phyloP scores from a whole-genome alignment of 2,797 vertebrate species.

The Mus caroli region DNA sequence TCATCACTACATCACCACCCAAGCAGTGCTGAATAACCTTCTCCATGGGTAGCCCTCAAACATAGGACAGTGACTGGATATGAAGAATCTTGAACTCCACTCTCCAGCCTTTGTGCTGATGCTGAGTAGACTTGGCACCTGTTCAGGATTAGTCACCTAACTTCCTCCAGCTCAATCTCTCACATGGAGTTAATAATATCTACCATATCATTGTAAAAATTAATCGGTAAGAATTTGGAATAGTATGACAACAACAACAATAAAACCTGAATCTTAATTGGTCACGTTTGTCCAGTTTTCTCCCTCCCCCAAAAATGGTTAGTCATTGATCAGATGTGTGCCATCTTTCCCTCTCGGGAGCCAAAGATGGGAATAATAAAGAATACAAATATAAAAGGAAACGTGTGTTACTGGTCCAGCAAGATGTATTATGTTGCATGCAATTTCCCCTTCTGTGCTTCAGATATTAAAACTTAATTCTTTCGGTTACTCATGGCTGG shows the following conservation, averaged over 20 bases:
- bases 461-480: slow-evolving; percentile 77
- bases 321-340: slow-evolving; percentile 29
- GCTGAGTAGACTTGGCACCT: fast-evolving
- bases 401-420: slow-evolving; percentile 55
- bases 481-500: slow-evolving; percentile 77
- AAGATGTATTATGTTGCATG: slow-evolving; percentile 60
- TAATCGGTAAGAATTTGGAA: slow-evolving; percentile 26
- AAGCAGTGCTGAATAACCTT: neutral
- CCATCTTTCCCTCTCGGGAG: neutral
- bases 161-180: neutral
- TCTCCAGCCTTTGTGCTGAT: neutral
- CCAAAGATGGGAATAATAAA: slow-evolving; percentile 35
- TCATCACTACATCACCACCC: neutral
- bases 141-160: neutral
- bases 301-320: neutral
- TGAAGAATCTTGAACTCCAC: neutral
- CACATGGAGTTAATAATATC: neutral
- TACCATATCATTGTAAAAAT: neutral
- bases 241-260: neutral
- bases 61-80: neutral
- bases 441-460: slow-evolving; percentile 66
- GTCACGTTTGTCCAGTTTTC: slow-evolving; percentile 35
- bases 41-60: neutral
- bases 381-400: slow-evolving; percentile 69
- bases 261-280: slow-evolving; percentile 39